These are phyloP conservation scores for Dioctria rufipes DNA, from an alignment of 2,888 invertebrate genomes.

Conservation along the genomic window DNA sequence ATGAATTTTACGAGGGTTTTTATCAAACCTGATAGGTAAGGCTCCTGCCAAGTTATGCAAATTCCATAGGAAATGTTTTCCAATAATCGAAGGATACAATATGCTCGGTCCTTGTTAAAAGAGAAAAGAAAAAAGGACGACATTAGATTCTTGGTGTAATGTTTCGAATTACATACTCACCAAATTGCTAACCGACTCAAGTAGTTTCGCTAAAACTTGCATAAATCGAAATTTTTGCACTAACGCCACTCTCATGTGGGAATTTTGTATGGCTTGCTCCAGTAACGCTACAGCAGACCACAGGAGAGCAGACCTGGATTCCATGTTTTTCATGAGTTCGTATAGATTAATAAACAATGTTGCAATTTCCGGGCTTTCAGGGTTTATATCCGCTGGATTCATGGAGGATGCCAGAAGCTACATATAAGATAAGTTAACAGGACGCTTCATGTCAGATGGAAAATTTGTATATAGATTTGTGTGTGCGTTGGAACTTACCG, in stretches of 20 bases:
- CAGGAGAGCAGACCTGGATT: constrained; percentile 42
- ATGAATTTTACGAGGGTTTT: constrained; percentile 50
- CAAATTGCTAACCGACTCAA: constrained; percentile 33
- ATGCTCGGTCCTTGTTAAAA: constrained; percentile 21
- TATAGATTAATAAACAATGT: constrained; percentile 48
- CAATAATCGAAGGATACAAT: constrained; percentile 27
- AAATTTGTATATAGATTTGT: background rate
- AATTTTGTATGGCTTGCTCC: constrained; percentile 39
- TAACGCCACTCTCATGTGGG: constrained; percentile 1
- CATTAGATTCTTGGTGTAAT: constrained; percentile 3
- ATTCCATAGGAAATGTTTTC: constrained; percentile 55
- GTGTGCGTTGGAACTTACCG: constrained; percentile 13
- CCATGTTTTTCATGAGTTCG: constrained; percentile 40
- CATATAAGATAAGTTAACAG: background rate
- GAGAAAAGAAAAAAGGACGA: background rate
- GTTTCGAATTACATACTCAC: constrained; percentile 15
- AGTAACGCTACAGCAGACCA: constrained; percentile 41
- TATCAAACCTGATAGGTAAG: constrained; percentile 53
- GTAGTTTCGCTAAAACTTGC: constrained; percentile 36
- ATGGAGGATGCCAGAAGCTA: constrained; percentile 33
- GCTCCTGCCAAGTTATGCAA: constrained; percentile 55
- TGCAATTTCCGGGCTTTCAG: constrained; percentile 37
- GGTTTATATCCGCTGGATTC: constrained; percentile 25
- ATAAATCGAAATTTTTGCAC: constrained; percentile 48
- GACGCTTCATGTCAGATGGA: no score